Evolutionary conservation across 30 jellyfish, hydroid and myxozoan species (phyloP), one percentile per base, ranked within the genome.

Genomic region (Cassiopea andromeda): DNA sequence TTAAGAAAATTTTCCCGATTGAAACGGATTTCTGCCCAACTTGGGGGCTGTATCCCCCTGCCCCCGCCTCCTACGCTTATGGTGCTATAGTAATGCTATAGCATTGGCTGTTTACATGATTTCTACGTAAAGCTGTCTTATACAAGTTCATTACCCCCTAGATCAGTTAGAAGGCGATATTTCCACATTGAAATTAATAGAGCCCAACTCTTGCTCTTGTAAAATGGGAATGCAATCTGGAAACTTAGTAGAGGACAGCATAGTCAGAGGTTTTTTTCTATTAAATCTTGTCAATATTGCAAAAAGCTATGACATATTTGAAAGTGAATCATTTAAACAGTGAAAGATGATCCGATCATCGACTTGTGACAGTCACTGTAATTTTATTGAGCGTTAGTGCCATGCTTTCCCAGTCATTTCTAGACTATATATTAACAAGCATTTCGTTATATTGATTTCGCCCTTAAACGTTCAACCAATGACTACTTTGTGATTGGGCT

Each of bases 331-430:
- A 14, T 70, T 19, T 1, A 70, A 0, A 70, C 79, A 70, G 49
- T 70, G 79, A 70, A 70, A 70, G 43, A 16, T 70, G 79, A 70
- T 70, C 79, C 79, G 79, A 70, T 70, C 79, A 70, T 9, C 50
- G 1, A 19, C 1, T 14, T 1, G 38, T 1, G 38, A 43, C n/a
- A 70, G 6, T 70, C 79, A 5, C 54, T 19, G 79, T 70, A 70
- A 70, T 17, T n/a, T 70, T 70, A 54, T 70, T 70, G 18, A 14
- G 57, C 54, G 79, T 70, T 70, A 54, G 79, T 14, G 79, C 79
- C 79, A 70, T 12, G 79, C 54, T 70, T 1, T 8, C 57, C 27
- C 46, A 70, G 79, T 7, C 54, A 2, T 70, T 9, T 19, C 27
- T 70, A 70, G 79, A 50, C 54, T 70, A 14, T 70, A 12, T 70